phyloP scores from a whole-genome alignment of 2,797 vertebrate species.

The Oophaga sylvatica region DNA sequence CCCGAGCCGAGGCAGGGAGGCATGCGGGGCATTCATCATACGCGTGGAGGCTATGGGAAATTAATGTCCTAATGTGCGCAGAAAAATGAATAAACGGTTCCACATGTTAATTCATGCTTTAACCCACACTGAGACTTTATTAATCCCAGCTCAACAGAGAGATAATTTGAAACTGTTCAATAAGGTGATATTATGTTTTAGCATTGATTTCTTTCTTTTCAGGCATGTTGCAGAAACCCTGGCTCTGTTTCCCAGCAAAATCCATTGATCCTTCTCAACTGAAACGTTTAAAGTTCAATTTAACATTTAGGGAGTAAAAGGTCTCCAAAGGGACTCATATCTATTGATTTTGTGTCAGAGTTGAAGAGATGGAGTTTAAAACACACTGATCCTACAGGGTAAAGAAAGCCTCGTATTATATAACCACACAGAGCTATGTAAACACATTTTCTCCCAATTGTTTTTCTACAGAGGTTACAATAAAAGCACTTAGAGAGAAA shows the following conservation, averaged over 20 bases:
- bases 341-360: constrained; percentile 97
- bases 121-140: constrained; percentile 74
- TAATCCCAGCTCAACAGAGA: constrained; percentile 77
- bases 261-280: constrained; percentile 92
- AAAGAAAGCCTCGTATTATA: constrained; percentile 67
- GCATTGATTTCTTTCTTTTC: constrained; percentile 76
- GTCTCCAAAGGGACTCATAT: constrained; percentile 91
- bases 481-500: constrained; percentile 98
- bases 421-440: constrained; percentile 66
- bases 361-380: constrained; percentile 90
- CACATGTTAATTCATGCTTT: constrained; percentile 66
- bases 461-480: constrained; percentile 90
- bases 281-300: constrained; percentile 98
- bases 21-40: constrained; percentile 47
- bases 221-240: constrained; percentile 68
- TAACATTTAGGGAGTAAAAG: constrained; percentile 97
- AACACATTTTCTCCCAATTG: constrained; percentile 69
- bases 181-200: constrained; percentile 84
- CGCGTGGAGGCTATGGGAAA: constrained; percentile 59
- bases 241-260: constrained; percentile 76
- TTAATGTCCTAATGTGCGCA: constrained; percentile 54
- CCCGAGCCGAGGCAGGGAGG: constrained; percentile 50
- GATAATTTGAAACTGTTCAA: constrained; percentile 85
- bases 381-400: constrained; percentile 73
- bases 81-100: constrained; percentile 63